Evolutionary conservation across 2,113 vertebrate species (phyloP), one percentile per base, ranked within the genome.

Genomic region (Condylura cristata): DNA sequence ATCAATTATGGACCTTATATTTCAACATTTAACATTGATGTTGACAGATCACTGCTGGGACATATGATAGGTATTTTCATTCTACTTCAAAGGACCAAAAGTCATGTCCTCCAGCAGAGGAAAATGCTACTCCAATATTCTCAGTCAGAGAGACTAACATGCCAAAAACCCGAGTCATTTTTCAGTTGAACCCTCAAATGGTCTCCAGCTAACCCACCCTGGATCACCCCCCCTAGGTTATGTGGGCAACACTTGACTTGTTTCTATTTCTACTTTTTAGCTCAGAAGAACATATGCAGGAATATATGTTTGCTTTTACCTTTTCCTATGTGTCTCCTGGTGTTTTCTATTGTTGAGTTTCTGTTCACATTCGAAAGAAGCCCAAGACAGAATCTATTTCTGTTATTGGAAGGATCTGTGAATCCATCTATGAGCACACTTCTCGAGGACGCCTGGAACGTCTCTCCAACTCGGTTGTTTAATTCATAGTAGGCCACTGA

Each of bases 301-400:
- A 53, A 20, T 8, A 63, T 2, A 11, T 0, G 34, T 63, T 91
- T 93, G 71, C 56, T 74, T 97, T 97, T 98, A 99, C 99, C 99
- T 99, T 99, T 99, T 97, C 99, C 99, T 97, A 99, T 99, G 98
- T 99, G 99, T 93, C 99, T 98, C 91, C 99, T 98, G 5, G 99
- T 99, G 97, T 99, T 99, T 94, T 99, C 99, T 92, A 99, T 99
- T 46, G 99, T 99, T 63, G 99, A 99, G 98, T 99, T 99, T 93
- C 99, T 99, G 98, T 99, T 99, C 91, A 99, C 99, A 8, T 99
- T 99, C 89, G 99, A 99, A 14, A 99, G 98, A 39, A 99, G 98
- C 89, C 99, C 99, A 6, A 99, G 99, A 90, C 99, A 99, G 98
- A 99, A 99, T 85, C 99, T 99, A 97, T 99, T 99, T 97, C 99